Base-by-base conservation (phyloP, 2,113 vertebrate species). In the Taxidea taxus region DNA sequence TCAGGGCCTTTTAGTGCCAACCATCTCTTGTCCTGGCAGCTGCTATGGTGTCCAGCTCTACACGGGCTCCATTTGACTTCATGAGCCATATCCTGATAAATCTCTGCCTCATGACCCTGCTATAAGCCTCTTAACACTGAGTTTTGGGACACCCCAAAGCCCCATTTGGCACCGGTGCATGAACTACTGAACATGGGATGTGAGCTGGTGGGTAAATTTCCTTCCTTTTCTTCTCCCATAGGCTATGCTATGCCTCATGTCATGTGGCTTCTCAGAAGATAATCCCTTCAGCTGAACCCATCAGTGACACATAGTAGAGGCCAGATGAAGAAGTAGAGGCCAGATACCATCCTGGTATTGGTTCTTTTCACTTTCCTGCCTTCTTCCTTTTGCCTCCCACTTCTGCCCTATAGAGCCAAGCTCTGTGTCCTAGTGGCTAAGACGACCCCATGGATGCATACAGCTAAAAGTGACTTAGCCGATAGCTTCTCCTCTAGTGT, bases 261-360 rank as follows among this genome's bases (percentile, higher is more conserved):
- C 82, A 66, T 23, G 31, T 81, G 78, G 77, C 66, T 95, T 96
- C 75, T 82, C 64, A 86, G 86, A 94, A 42, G 54, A 82, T 66
- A n/a, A 85, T 94, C 47, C 27, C 47, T 94, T 51, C 29, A 85
- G 72, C 42, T 68, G 83, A 81, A 93, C 64, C 68, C 80, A 84
- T 66, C 39, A 87, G 72, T 15, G 42, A 86, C 34, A 90, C n/a
- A 77, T 64, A 60, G 31, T 31, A 34, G 58, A 96, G 39, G 62
- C 27, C 62, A 92, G 58, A 95, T 78, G 75, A 78, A 64, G 60
- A 64, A 64, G 86, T 21, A 95, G 62, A 31, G 13, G 62, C 14
- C 62, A 64, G 62, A 64, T 64, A 91, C 49, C 58, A 75, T 47
- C 31, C 51, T 90, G 49, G 47, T 51, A 84, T 13, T 62, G 16